Evolutionary conservation across 2,113 vertebrate species (phyloP).

Genomic region (Lonchura striata): DNA sequence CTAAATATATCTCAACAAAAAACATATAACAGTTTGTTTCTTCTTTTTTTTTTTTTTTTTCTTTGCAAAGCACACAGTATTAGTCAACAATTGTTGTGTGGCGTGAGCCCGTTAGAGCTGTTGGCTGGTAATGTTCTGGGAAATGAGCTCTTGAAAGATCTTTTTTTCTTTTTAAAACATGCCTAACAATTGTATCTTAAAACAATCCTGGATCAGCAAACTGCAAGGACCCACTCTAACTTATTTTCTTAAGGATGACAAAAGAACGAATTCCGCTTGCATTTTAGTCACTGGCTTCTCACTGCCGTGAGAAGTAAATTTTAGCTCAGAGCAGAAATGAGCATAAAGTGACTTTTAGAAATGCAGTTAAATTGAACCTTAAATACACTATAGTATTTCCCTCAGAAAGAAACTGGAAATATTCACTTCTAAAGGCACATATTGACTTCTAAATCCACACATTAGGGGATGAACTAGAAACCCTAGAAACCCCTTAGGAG

Average conservation of each 20-base stretch:
- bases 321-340: not conserved
- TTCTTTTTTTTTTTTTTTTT: conserved; percentile 47
- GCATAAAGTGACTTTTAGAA: not conserved
- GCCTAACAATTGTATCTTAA: conserved; percentile 54
- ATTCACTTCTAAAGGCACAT: not conserved
- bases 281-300: not conserved
- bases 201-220: conserved; percentile 52
- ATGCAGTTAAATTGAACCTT: not conserved
- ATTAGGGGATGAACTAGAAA: not conserved
- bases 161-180: conserved; percentile 41
- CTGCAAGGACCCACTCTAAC: not conserved
- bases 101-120: conserved; percentile 13
- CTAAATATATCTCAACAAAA: conserved; percentile 78
- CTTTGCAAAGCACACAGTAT: conserved; percentile 69
- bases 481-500: not conserved
- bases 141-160: conserved; percentile 57
- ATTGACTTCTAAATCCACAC: not conserved
- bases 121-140: conserved; percentile 53
- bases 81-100: conserved; percentile 72
- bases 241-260: not conserved
- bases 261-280: not conserved
- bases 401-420: not conserved
- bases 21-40: conserved; percentile 69
- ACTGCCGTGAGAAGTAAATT: not conserved
- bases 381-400: not conserved